These are phyloP conservation scores for Serinus canaria DNA, from an alignment of 2,113 vertebrate species.

Conservation along the genomic window DNA sequence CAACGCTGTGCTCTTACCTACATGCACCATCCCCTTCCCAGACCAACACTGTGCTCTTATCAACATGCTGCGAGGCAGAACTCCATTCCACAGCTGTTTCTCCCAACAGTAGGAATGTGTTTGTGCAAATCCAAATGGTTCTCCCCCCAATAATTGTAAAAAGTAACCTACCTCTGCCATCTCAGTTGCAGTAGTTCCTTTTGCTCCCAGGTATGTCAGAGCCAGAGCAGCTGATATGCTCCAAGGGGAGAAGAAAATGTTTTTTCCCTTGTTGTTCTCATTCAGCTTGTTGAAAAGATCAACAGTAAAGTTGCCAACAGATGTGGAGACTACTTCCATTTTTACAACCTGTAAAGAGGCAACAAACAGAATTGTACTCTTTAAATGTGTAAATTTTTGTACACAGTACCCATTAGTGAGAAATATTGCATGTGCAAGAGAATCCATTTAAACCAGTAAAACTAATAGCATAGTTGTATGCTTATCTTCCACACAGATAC, in stretches of 20 bases:
- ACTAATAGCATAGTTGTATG: background rate
- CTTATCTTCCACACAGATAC: background rate
- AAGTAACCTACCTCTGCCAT: slow-evolving; percentile 80
- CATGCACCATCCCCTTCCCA: background rate
- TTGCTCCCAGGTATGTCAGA: slow-evolving; percentile 83
- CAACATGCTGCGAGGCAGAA: background rate
- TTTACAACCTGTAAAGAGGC: slow-evolving; percentile 14
- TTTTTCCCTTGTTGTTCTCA: slow-evolving; percentile 49
- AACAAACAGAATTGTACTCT: background rate
- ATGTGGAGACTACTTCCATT: slow-evolving; percentile 78
- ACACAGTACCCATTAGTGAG: background rate
- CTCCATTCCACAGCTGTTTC: background rate
- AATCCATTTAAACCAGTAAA: background rate
- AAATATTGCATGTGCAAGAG: background rate
- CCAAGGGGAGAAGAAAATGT: slow-evolving; percentile 86
- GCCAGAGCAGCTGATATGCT: slow-evolving; percentile 86
- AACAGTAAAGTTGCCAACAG: slow-evolving; percentile 80
- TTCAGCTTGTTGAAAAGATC: slow-evolving; percentile 80
- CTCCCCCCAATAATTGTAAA: accelerated
- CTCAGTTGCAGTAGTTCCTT: slow-evolving; percentile 80
- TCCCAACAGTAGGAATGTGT: background rate
- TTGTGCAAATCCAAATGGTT: background rate
- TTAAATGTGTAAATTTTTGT: background rate
- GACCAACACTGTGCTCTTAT: background rate
- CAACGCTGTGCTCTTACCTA: background rate